Evolutionary conservation across 2,888 invertebrate species (phyloP).

Genomic region (Drosophila engyochracea): DNA sequence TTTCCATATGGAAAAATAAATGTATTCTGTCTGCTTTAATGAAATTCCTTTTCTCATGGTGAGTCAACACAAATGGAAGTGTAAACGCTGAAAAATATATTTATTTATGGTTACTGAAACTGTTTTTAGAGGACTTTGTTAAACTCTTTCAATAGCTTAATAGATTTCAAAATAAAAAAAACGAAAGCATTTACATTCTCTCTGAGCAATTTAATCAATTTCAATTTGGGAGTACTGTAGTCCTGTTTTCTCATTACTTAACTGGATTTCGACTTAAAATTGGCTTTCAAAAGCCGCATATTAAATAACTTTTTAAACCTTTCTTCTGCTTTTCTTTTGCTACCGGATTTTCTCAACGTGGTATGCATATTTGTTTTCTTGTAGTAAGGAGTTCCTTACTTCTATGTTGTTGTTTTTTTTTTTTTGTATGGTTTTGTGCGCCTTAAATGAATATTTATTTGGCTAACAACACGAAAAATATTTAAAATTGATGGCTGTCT

Average conservation of each 20-base stretch:
- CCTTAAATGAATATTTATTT: constrained; percentile 52
- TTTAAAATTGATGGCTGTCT: constrained; percentile 55
- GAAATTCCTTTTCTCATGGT: not conserved
- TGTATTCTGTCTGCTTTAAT: not conserved
- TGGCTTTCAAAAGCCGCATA: constrained; percentile 9
- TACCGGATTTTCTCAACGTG: not conserved
- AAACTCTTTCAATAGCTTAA: not conserved
- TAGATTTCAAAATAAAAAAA: fast-evolving
- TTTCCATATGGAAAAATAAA: constrained; percentile 8
- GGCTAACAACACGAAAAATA: constrained; percentile 47
- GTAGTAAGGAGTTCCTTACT: constrained; percentile 13
- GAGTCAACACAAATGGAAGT: not conserved
- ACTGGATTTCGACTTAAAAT: not conserved
- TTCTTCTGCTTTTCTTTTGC: constrained; percentile 3
- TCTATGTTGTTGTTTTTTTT: constrained; percentile 2
- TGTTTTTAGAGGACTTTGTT: not conserved
- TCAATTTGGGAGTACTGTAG: not conserved
- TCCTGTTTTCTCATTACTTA: not conserved
- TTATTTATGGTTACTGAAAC: not conserved
- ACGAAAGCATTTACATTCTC: not conserved
- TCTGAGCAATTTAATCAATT: not conserved
- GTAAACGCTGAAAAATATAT: not conserved
- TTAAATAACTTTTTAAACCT: constrained; percentile 23
- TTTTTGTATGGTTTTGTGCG: constrained; percentile 8
- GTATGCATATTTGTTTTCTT: not conserved